phyloP scores from a whole-genome alignment of 2,888 invertebrate genomes.

The Hedya salicella region DNA sequence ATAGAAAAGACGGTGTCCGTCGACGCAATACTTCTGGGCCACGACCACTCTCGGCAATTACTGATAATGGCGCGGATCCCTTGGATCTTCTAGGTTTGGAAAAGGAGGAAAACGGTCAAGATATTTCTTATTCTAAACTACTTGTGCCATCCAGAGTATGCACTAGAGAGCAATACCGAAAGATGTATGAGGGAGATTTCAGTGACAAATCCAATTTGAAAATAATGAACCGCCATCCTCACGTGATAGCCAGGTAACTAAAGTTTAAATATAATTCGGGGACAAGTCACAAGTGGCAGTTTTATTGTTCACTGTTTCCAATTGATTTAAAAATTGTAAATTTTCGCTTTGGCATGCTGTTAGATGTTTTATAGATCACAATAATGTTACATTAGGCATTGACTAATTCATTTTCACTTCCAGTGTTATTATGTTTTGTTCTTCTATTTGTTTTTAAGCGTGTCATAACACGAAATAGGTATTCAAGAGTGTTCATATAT shows the following conservation, averaged over 20 bases:
- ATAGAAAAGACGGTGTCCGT: conserved; percentile 89
- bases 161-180: conserved; percentile 76
- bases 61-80: conserved; percentile 93
- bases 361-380: conserved; percentile 20
- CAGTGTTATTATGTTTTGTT: conserved; percentile 2
- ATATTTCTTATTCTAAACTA: conserved; percentile 94
- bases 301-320: conserved; percentile 9
- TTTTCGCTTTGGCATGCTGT: conserved; percentile 25
- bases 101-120: conserved; percentile 93
- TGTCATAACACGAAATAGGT: conserved; percentile 1
- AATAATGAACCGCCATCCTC: conserved; percentile 76
- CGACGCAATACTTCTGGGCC: conserved; percentile 93
- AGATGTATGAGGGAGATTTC: conserved; percentile 79
- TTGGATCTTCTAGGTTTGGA: conserved; percentile 94
- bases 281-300: not conserved
- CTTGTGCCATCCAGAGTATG: conserved; percentile 89
- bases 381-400: not conserved
- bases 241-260: conserved; percentile 85
- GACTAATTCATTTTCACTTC: conserved; percentile 1
- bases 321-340: not conserved
- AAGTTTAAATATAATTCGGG: conserved; percentile 15
- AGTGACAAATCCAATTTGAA: conserved; percentile 76
- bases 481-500: not conserved
- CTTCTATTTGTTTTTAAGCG: conserved; percentile 1
- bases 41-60: conserved; percentile 92